phyloP scores from a whole-genome alignment of 2,888 invertebrate species.

The Cephus rjabovi region DNA sequence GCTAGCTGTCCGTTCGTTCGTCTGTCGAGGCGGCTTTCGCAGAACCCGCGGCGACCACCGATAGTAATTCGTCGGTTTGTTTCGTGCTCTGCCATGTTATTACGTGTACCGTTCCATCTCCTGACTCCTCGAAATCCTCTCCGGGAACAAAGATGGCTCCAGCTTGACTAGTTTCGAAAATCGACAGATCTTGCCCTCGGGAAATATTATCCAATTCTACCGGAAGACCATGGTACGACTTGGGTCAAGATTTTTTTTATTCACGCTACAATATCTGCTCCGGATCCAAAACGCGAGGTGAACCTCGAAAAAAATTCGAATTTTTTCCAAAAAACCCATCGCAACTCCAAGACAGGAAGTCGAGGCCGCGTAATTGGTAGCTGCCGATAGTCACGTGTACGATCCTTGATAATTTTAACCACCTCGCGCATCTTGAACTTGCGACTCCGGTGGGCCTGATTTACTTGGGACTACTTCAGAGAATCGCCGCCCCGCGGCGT shows the following conservation, averaged over 20 bases:
- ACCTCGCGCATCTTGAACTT: background rate
- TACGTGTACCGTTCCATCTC: conserved; percentile 39
- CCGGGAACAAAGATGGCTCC: background rate
- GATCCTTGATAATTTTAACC: conserved; percentile 18
- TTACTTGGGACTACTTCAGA: conserved; percentile 16
- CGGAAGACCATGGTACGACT: background rate
- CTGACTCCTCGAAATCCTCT: background rate
- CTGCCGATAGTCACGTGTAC: background rate
- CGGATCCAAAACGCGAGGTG: background rate
- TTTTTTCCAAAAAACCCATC: background rate
- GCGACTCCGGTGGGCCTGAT: conserved; percentile 15
- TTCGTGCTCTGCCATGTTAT: conserved; percentile 58
- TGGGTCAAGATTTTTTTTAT: background rate
- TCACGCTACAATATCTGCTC: background rate
- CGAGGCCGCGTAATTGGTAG: conserved; percentile 21
- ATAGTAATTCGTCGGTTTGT: conserved; percentile 60
- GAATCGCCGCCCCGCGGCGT: background rate
- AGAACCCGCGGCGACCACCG: conserved; percentile 44
- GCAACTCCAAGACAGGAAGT: conserved; percentile 16
- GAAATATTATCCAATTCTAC: background rate
- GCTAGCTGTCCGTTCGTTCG: conserved; percentile 37
- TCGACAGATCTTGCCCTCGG: background rate
- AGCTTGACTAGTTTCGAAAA: background rate
- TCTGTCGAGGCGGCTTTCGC: conserved; percentile 56
- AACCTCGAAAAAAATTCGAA: background rate